Conservation (phyloP, 2,797 vertebrate genomes). For the Meda fulgida region DNA sequence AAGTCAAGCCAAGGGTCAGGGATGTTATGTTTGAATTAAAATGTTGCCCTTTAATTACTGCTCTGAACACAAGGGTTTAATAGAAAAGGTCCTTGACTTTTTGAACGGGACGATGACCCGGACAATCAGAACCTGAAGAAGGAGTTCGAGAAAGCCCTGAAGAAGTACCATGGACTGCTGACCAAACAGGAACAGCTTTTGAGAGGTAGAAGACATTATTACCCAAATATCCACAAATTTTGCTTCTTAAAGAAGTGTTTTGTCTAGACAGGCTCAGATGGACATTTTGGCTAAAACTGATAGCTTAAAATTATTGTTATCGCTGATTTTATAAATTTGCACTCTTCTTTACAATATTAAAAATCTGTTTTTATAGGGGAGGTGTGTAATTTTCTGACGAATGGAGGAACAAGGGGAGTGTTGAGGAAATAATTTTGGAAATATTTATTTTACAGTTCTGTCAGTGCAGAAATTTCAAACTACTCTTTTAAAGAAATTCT, state of each 20-base stretch:
- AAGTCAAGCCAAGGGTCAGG: slow-evolving; percentile 39
- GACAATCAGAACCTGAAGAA: slow-evolving; percentile 90
- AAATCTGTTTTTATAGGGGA: no score
- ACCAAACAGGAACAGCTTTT: slow-evolving; percentile 93
- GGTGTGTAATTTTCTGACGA: not conserved
- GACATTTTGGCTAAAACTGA: not conserved
- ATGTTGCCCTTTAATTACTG: slow-evolving; percentile 23
- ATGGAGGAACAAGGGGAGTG: not conserved
- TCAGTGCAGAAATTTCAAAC: not conserved
- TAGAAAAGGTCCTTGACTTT: slow-evolving; percentile 72
- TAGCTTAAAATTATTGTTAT: not conserved
- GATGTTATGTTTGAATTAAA: slow-evolving; percentile 39
- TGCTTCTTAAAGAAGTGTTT: not conserved
- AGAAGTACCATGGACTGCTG: slow-evolving; percentile 91
- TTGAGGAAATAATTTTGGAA: not conserved
- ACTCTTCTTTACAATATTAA: not conserved
- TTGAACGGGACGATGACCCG: slow-evolving; percentile 86
- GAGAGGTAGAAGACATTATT: slow-evolving; percentile 78
- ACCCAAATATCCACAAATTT: not conserved
- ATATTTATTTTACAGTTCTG: not conserved
- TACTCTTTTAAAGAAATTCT: not conserved
- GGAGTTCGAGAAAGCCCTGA: slow-evolving; percentile 90
- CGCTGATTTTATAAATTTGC: not conserved
- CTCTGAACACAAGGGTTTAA: slow-evolving; percentile 23
- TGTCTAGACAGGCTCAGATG: not conserved